Evolutionary conservation across 2,113 vertebrate genomes (phyloP), one percentile per base, ranked within the genome.

Genomic region (Neoarius graeffei): DNA sequence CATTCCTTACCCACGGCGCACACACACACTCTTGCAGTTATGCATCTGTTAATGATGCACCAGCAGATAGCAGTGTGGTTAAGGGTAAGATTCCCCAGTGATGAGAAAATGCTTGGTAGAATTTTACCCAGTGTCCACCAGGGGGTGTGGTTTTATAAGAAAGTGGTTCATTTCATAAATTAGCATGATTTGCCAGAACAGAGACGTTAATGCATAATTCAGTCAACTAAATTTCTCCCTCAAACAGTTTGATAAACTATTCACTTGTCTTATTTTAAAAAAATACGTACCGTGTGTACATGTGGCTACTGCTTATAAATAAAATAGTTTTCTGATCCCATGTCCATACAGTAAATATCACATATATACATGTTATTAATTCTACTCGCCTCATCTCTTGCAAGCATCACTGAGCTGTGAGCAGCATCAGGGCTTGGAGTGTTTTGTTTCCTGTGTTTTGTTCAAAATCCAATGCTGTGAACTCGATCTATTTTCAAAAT

Each of bases 1-100:
- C 90, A 86, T 62, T 30, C 76, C 86, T 79, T 89, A 89, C 86
- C 85, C 87, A 80, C 52, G 25, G 25, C 5, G 3, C 84, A 30
- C 77, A 74, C 54, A 88, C 50, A 77, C 69, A 90, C 4, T 7
- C 42, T 42, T 42, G 42, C 4, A 42, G 42, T 60, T 9, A 81
- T 59, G 73, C 30, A 25, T 71, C 20, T 64, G n/a, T 66, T 54
- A 25, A 71, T 42, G 52, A 87, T 87, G 86, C 67, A 74, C 79
- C 79, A 79, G 23, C 69, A 86, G 83, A 88, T 83, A 83, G 84
- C 73, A 67, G 52, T 80, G 74, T 35, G 69, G 7, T 15, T 77
- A 30, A 42, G 76, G 30, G 42, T 62, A 73, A 87, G 79, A 87
- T 87, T 48, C 64, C 66, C 57, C 54, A 48, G 66, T 48, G 67